Base-by-base conservation (phyloP, 2,888 invertebrate species). In the Erpobdella octoculata region DNA sequence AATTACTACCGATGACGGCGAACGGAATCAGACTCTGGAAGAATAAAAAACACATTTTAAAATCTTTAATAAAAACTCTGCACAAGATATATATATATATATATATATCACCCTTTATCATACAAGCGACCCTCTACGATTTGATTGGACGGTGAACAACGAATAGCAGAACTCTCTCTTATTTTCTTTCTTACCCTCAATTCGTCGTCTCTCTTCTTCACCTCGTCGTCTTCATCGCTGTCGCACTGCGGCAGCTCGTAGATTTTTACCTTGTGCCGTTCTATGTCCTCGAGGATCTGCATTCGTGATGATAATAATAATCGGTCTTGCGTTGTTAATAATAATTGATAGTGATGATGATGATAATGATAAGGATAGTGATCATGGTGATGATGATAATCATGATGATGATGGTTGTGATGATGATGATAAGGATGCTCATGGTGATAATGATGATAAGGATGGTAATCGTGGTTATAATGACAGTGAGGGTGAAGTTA, bases 191-290 rank as follows among this genome's bases (percentile, higher is more conserved):
- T 41, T 0, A 71, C 93, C 85, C 95, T 95, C 73, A 95, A 85
- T 81, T 93, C 93, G 70, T 90, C 87, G 81, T 95, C 94, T 83
- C 95, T 94, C 77, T 82, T 80, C 73, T 94, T 94, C 81, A 94
- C 94, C 8, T 71, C 73, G 80, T 96, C 95, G 82, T 96, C 96
- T 83, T 95, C 95, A 79, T 88, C 88, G 72, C 91, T 91, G 82
- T 94, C 93, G 84, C 94, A 94, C 85, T 96, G 95, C 0, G 95
- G 95, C 76, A 96, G 85, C 8, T 92, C 91, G 84, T 96, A 96
- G 74, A 95, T 92, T 85, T 92, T 91, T 78, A 96, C 94, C 61
- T 91, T 91, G 82, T 93, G 76, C 48, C 79, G 75, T 37, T 80
- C 78, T 33, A 83, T 79, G 73, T 83, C 68, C 28, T 75, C 73